Conservation (phyloP, 2,888 invertebrate species). For the Oithona nana region DNA sequence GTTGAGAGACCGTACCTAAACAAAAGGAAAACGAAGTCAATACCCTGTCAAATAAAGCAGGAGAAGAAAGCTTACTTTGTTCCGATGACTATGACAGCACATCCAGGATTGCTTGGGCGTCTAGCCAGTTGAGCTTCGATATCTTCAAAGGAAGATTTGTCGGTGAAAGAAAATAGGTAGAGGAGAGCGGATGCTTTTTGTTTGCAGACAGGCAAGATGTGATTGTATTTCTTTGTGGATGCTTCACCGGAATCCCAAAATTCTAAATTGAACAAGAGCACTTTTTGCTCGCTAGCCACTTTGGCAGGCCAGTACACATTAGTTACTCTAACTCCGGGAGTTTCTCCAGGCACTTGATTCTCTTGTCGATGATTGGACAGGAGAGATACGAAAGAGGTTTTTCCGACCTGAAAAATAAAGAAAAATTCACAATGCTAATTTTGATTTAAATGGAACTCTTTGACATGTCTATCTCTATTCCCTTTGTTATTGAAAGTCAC, state of each 20-base stretch:
- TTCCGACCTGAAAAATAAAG: too few species aligned
- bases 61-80: not conserved
- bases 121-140: not conserved
- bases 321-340: slow-evolving; percentile 7
- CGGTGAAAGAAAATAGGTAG: not conserved
- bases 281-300: not conserved
- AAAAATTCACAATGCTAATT: too few species aligned
- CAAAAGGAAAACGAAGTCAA: not conserved
- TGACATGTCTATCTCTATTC: too few species aligned
- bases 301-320: slow-evolving; percentile 11
- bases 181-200: not conserved
- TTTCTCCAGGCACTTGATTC: not conserved
- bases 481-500: too few species aligned
- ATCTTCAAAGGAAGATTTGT: not conserved
- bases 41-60: not conserved
- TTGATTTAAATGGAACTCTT: too few species aligned
- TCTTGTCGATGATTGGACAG: not conserved
- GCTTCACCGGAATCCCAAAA: slow-evolving; percentile 14
- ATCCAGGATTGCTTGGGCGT: not conserved
- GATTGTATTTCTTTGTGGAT: slow-evolving; percentile 3
- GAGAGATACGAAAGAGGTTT: not conserved
- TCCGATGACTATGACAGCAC: not conserved
- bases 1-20: not conserved
- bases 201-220: not conserved
- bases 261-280: slow-evolving; percentile 1